Conservation (phyloP, 2,113 vertebrate species). For the Brevimyrus niger region DNA sequence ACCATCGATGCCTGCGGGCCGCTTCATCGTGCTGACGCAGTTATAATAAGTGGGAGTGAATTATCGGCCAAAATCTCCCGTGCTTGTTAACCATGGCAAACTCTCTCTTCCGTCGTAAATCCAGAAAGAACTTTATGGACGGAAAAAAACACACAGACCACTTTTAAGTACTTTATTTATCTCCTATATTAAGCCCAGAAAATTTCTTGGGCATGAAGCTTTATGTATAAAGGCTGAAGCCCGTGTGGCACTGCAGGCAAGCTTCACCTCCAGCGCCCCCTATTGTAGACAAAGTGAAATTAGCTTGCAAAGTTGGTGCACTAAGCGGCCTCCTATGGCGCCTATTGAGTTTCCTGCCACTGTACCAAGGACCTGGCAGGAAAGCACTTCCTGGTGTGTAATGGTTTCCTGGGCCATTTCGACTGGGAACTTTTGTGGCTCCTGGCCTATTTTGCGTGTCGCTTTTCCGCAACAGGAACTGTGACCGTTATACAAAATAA, state of each 20-base stretch:
- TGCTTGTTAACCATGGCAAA: neutral
- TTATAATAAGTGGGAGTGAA: constrained; percentile 1
- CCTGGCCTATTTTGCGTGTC: neutral
- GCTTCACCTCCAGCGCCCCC: neutral
- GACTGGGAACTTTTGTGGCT: neutral
- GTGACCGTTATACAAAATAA: too few relatives aligned
- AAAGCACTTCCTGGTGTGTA: neutral
- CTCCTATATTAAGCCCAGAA: neutral
- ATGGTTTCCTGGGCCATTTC: neutral
- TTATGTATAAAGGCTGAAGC: neutral
- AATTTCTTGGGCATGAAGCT: neutral
- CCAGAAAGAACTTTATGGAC: neutral
- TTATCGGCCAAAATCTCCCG: neutral
- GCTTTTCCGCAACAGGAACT: too few relatives aligned
- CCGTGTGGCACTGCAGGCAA: neutral
- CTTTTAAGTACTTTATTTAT: neutral
- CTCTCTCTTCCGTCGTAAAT: neutral
- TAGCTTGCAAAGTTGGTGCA: neutral
- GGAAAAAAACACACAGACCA: neutral
- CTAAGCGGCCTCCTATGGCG: neutral
- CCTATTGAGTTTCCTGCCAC: neutral
- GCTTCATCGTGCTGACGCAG: neutral
- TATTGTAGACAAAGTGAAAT: neutral
- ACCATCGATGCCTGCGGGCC: neutral
- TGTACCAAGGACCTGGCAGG: neutral